Evolutionary conservation across 2,113 vertebrate genomes (phyloP).

Genomic region (Plecturocebus donacophilus): DNA sequence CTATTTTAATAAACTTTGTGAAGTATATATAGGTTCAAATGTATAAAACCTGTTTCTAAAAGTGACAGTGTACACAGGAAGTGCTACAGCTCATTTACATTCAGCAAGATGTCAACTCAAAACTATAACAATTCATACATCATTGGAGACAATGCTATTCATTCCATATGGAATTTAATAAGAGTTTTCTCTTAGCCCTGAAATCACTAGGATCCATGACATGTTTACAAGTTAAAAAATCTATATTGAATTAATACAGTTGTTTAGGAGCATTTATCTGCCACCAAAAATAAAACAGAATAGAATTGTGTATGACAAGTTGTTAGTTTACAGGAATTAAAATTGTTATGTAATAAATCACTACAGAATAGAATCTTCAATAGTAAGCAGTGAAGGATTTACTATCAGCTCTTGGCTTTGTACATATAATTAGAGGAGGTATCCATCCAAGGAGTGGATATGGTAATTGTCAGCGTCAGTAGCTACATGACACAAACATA

Average conservation of each 20-base stretch:
- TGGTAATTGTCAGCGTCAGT: slow-evolving; percentile 52
- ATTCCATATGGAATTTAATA: slow-evolving; percentile 36
- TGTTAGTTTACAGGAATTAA: slow-evolving; percentile 64
- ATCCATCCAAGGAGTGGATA: slow-evolving; percentile 18
- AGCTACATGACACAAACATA: slow-evolving; percentile 27
- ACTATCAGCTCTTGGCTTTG: slow-evolving; percentile 34
- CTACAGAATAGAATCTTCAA: slow-evolving; percentile 33
- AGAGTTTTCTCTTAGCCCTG: neutral
- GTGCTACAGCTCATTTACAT: slow-evolving; percentile 11
- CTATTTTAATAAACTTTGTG: neutral
- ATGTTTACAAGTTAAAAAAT: slow-evolving; percentile 11
- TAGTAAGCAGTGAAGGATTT: slow-evolving; percentile 53
- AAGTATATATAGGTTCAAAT: neutral
- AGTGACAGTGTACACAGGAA: neutral
- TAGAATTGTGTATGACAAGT: slow-evolving; percentile 48
- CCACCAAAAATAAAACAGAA: slow-evolving; percentile 8
- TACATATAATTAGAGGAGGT: slow-evolving; percentile 48
- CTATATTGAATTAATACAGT: slow-evolving; percentile 31
- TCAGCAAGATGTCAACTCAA: slow-evolving; percentile 41
- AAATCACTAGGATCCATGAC: slow-evolving; percentile 35
- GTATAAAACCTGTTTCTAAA: neutral
- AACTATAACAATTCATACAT: slow-evolving; percentile 35
- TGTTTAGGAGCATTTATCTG: slow-evolving; percentile 48
- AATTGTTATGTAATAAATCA: slow-evolving; percentile 64
- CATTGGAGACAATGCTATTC: slow-evolving; percentile 26